Conservation (phyloP, 2,113 vertebrate species). For the Dicentrarchus labrax region DNA sequence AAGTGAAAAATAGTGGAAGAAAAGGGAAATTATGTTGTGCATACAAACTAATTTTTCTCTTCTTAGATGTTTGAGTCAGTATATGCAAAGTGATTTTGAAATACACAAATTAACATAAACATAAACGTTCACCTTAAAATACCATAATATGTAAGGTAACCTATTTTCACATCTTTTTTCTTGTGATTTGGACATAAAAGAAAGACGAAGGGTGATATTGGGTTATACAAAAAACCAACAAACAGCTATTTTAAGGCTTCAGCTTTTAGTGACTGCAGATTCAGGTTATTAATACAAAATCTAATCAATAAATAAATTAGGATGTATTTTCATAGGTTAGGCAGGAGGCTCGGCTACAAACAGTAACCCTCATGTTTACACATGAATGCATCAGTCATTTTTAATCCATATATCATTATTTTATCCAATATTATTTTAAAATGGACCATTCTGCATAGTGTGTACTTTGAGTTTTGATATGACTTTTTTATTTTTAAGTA, state of each 20-base stretch:
- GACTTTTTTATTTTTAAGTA: too few species aligned
- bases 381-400: not conserved
- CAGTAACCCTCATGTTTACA: not conserved
- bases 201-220: not conserved
- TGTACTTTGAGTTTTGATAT: too few species aligned
- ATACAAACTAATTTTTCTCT: too few species aligned
- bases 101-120: too few species aligned
- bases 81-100: too few species aligned
- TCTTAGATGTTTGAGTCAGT: too few species aligned
- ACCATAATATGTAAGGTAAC: not conserved
- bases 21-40: too few species aligned
- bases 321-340: too few species aligned
- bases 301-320: not conserved
- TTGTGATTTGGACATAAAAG: not conserved
- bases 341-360: not conserved
- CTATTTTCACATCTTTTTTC: too few species aligned
- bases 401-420: not conserved
- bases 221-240: too few species aligned
- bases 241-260: not conserved
- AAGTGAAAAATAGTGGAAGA: too few species aligned
- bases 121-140: not conserved
- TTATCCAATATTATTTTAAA: not conserved
- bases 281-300: not conserved
- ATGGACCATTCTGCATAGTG: too few species aligned
- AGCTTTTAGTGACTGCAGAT: not conserved